Percentiles rank a stretch among this genome's conserved stretches.
Evolutionary conservation across 2,888 invertebrate species (phyloP).

Genomic region (Dicyrtoma fusca): DNA sequence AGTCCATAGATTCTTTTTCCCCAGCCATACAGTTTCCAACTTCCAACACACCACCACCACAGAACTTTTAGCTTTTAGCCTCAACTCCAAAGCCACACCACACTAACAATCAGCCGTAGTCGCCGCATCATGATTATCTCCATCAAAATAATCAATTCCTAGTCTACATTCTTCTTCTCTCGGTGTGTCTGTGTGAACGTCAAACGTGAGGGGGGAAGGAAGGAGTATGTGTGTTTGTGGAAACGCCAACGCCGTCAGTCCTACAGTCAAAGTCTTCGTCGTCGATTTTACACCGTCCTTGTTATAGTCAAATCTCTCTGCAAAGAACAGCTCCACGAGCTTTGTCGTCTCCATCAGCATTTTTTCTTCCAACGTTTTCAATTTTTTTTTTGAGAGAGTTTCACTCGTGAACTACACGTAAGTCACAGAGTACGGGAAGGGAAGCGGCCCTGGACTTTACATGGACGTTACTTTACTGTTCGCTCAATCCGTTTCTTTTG

Average conservation of each 20-base stretch:
- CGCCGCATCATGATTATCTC: constrained; percentile 26
- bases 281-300: not conserved
- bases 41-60: too few species aligned
- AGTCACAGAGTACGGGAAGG: not conserved
- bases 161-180: constrained; percentile 5
- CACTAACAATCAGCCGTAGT: not conserved
- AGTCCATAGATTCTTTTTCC: too few species aligned
- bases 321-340: not conserved
- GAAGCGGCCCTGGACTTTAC: not conserved
- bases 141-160: constrained; percentile 22
- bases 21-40: too few species aligned
- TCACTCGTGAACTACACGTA: not conserved
- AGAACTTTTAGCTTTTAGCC: too few species aligned
- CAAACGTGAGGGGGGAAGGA: not conserved
- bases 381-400: not conserved
- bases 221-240: constrained; percentile 15
- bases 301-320: not conserved
- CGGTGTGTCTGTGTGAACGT: constrained; percentile 1
- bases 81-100: not conserved
- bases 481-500: too few species aligned
- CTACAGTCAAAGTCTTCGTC: too few species aligned
- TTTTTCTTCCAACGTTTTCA: not conserved
- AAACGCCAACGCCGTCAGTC: not conserved
- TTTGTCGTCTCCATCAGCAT: not conserved
- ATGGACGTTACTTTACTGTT: too few species aligned